Evolutionary conservation across 2,113 vertebrate genomes (phyloP).

Genomic region (Oryzias curvinotus): DNA sequence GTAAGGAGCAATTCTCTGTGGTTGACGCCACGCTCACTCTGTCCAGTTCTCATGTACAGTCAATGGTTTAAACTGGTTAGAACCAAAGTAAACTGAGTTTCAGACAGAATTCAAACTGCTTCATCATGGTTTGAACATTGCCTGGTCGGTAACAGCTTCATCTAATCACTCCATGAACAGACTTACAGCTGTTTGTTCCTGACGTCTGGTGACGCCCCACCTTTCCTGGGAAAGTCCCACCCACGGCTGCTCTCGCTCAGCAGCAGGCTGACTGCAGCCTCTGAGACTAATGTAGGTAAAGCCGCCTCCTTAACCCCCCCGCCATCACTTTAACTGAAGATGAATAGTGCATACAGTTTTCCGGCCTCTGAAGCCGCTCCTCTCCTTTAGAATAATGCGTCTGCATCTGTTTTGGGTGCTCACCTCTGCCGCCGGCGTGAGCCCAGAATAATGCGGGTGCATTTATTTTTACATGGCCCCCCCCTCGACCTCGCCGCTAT

Average conservation of each 20-base stretch:
- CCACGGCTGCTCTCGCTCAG: background rate
- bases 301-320: conserved; percentile 41
- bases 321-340: conserved; percentile 31
- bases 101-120: too few species aligned
- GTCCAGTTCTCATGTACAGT: background rate
- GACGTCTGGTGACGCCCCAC: too few species aligned
- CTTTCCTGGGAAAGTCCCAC: too few species aligned
- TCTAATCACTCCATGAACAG: too few species aligned
- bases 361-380: conserved; percentile 32
- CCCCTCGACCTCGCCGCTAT: conserved; percentile 30
- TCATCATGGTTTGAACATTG: too few species aligned
- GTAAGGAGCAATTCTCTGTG: too few species aligned
- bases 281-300: conserved; percentile 40
- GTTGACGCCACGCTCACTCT: background rate
- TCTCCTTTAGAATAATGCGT: conserved; percentile 44
- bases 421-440: conserved; percentile 39
- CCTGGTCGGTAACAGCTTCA: too few species aligned
- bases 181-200: too few species aligned
- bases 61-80: background rate
- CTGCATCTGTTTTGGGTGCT: conserved; percentile 46
- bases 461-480: conserved; percentile 24
- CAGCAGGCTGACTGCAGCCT: background rate
- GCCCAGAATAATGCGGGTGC: conserved; percentile 55
- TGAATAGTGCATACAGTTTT: conserved; percentile 42
- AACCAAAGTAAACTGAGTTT: too few species aligned